Evolutionary conservation across 2,797 vertebrate genomes (phyloP), one percentile per base, ranked within the genome.

Genomic region (Gallirallus australis): DNA sequence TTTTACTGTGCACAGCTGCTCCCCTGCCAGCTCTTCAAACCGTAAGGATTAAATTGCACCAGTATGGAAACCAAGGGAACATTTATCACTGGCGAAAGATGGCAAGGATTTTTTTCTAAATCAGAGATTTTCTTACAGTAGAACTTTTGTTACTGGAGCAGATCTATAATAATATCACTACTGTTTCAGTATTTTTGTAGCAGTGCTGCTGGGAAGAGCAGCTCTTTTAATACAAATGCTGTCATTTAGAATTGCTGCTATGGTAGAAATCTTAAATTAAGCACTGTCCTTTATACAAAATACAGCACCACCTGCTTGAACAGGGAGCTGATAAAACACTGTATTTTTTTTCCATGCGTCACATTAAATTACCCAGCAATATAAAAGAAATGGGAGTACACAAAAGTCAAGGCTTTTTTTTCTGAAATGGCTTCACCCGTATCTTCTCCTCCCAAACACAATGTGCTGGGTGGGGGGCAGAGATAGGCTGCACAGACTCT

Each of bases 181-280:
- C 89, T 97, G 94, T 97, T 97, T 97, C 94, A 93, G 91, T 95
- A 95, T 96, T 96, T 96, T 96, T 97, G 37, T 95, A 95, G 90
- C 82, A 80, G 73, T 80, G 64, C 93, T 95, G 82, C 89, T 95
- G 85, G 96, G 92, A 94, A 96, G 90, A 94, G 87, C 78, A 85
- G 93, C 76, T 89, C 94, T 95, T 96, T 87, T 94, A 95, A 91
- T 91, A 96, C 94, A 96, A 94, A 86, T 63, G 86, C 94, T 97
- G 95, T 95, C 96, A 96, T 94, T 94, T 93, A 93, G 88, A 93
- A 91, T 89, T 92, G 92, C 94, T 95, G 94, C 94, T 86, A 76
- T 82, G 92, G 94, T 86, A 95, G 84, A 93, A 94, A 92, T 92
- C 93, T 96, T 91, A 96, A 96, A 97, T 97, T 95, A 96, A 95